These are phyloP conservation scores for Anolis carolinensis DNA, from an alignment of 2,113 vertebrate genomes.

Conservation along the genomic window DNA sequence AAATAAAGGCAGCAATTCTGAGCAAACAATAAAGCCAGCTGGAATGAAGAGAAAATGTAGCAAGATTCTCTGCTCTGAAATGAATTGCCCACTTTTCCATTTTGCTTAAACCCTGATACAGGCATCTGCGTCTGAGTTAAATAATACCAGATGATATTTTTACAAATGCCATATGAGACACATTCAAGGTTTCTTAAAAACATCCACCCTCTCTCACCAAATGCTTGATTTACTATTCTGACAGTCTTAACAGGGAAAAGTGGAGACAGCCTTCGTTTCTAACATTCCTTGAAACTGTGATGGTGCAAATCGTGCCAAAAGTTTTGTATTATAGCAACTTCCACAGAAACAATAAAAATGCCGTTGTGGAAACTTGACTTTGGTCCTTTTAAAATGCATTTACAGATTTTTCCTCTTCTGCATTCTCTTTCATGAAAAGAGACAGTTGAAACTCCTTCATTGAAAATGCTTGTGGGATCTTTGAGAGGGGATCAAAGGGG, in stretches of 20 bases:
- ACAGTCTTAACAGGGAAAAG: conserved; percentile 67
- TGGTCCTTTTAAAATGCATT: neutral
- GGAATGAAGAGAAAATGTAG: conserved; percentile 34
- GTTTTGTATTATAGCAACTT: neutral
- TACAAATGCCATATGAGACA: conserved; percentile 43
- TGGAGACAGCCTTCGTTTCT: conserved; percentile 58
- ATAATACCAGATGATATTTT: conserved; percentile 56
- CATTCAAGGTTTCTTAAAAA: conserved; percentile 50
- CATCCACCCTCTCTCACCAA: conserved; percentile 50
- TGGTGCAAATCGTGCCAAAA: conserved; percentile 29
- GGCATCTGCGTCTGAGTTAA: conserved; percentile 50
- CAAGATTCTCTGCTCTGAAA: conserved; percentile 31
- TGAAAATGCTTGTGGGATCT: neutral
- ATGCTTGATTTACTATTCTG: conserved; percentile 67
- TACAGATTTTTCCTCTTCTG: neutral
- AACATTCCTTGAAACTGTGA: conserved; percentile 58
- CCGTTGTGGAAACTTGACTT: conserved; percentile 33
- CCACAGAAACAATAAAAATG: conserved; percentile 6
- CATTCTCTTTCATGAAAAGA: neutral
- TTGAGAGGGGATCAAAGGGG: neutral
- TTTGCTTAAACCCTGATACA: conserved; percentile 51
- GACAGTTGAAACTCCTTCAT: neutral
- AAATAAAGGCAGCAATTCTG: conserved; percentile 21
- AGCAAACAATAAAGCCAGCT: conserved; percentile 12
- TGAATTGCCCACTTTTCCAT: conserved; percentile 33